Conservation (phyloP, 2,113 vertebrate genomes). For the Crotalus viridis region DNA sequence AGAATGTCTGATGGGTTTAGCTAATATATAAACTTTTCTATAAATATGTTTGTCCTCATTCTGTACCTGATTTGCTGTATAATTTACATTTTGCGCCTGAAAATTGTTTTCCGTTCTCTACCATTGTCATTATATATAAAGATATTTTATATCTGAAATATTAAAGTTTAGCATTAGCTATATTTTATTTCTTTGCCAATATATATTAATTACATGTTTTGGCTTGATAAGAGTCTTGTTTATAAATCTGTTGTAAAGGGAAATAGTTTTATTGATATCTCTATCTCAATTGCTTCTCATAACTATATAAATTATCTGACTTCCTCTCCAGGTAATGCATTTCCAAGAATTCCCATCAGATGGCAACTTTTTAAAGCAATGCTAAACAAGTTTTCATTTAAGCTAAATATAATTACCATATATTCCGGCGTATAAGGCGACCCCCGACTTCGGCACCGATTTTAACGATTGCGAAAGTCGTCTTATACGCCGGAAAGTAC, state of each 20-base stretch:
- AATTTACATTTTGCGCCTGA: not conserved
- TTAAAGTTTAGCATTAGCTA: not conserved
- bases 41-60: not conserved
- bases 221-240: not conserved
- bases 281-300: not conserved
- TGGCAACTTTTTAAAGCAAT: not conserved
- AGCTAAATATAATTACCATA: not conserved
- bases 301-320: not conserved
- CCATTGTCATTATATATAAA: not conserved
- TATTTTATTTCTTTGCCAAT: not conserved
- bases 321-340: not conserved
- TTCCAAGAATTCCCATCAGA: not conserved
- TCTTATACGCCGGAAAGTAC: too few relatives aligned
- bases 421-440: too few relatives aligned
- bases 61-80: not conserved
- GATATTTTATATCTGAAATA: not conserved
- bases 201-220: not conserved
- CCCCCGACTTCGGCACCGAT: too few relatives aligned
- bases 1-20: not conserved
- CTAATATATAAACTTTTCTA: conserved; percentile 1
- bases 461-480: too few relatives aligned
- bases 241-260: not conserved
- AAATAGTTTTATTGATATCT: not conserved
- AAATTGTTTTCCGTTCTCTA: not conserved
- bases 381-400: not conserved